Evolutionary conservation across 2,113 vertebrate species (phyloP).

Genomic region (Datnioides undecimradiatus): DNA sequence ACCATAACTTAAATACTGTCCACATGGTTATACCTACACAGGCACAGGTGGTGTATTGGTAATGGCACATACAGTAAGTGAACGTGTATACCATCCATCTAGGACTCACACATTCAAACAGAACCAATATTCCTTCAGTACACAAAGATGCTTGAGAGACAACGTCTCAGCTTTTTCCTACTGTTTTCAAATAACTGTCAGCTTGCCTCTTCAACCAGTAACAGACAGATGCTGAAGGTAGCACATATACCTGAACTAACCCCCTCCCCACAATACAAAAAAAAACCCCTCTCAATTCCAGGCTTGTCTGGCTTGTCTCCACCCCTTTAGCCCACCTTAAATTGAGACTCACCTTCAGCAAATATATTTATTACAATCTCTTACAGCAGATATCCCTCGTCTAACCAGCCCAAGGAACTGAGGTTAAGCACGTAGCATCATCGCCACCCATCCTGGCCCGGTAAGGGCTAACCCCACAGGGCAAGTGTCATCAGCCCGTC

Average conservation of each 20-base stretch:
- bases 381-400: neutral
- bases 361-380: slow-evolving; percentile 17
- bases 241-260: slow-evolving; percentile 31
- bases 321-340: slow-evolving; percentile 8
- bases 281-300: slow-evolving; percentile 15
- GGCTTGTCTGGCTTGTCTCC: neutral
- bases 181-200: slow-evolving; percentile 51
- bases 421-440: slow-evolving; percentile 67
- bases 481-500: slow-evolving; percentile 65
- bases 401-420: slow-evolving; percentile 23
- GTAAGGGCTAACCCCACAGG: slow-evolving; percentile 54
- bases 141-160: neutral
- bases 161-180: slow-evolving; percentile 24
- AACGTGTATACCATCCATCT: neutral
- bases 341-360: slow-evolving; percentile 23
- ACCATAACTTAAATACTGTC: too few species aligned
- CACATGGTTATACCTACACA: too few species aligned
- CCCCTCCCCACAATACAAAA: slow-evolving; percentile 18
- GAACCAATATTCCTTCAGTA: too few species aligned
- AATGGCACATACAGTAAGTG: too few species aligned
- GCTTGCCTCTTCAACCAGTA: slow-evolving; percentile 26
- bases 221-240: slow-evolving; percentile 42
- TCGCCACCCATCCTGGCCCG: slow-evolving; percentile 10
- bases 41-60: too few species aligned
- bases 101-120: neutral